Conservation (phyloP, 1,140 invertebrate species). For the Zophobas atratus region DNA sequence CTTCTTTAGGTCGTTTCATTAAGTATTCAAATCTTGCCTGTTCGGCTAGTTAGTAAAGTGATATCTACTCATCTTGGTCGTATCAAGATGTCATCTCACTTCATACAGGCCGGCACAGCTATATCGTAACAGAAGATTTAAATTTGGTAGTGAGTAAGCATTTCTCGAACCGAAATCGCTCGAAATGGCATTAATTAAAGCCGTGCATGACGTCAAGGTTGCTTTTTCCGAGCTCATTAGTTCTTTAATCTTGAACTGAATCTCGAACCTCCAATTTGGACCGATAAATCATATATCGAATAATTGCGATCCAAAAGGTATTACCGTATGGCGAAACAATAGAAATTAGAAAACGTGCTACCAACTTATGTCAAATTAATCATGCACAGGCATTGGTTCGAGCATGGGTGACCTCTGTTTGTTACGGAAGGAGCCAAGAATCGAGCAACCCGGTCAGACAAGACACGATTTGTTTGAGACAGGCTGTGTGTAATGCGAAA, state of each 20-base stretch:
- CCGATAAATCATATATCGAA: slow-evolving; percentile 15
- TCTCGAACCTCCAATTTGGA: slow-evolving; percentile 27
- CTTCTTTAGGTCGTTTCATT: slow-evolving; percentile 21
- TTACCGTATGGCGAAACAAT: slow-evolving; percentile 30
- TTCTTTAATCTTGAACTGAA: slow-evolving; percentile 12
- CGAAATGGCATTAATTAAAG: slow-evolving; percentile 43
- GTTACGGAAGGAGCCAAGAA: slow-evolving; percentile 54
- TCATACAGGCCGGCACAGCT: slow-evolving; percentile 50
- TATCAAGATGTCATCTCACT: slow-evolving; percentile 52
- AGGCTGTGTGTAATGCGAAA: slow-evolving; percentile 53
- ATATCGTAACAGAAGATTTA: slow-evolving; percentile 5
- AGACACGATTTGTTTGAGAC: slow-evolving; percentile 54
- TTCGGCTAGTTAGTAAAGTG: slow-evolving; percentile 52
- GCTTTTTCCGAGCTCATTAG: slow-evolving; percentile 36
- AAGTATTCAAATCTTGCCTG: slow-evolving; percentile 52
- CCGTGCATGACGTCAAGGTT: slow-evolving; percentile 24
- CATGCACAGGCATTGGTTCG: slow-evolving; percentile 42
- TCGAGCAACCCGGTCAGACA: slow-evolving; percentile 53
- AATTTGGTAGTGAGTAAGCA: slow-evolving; percentile 43
- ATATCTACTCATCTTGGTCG: slow-evolving; percentile 50
- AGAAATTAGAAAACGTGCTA: slow-evolving; percentile 29
- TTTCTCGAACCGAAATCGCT: slow-evolving; percentile 22
- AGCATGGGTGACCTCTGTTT: slow-evolving; percentile 54
- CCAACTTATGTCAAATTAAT: slow-evolving; percentile 52
- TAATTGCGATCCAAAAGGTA: slow-evolving; percentile 18